Evolutionary conservation across 1,140 invertebrate genomes (phyloP).

Genomic region (Eurosta solidaginis): DNA sequence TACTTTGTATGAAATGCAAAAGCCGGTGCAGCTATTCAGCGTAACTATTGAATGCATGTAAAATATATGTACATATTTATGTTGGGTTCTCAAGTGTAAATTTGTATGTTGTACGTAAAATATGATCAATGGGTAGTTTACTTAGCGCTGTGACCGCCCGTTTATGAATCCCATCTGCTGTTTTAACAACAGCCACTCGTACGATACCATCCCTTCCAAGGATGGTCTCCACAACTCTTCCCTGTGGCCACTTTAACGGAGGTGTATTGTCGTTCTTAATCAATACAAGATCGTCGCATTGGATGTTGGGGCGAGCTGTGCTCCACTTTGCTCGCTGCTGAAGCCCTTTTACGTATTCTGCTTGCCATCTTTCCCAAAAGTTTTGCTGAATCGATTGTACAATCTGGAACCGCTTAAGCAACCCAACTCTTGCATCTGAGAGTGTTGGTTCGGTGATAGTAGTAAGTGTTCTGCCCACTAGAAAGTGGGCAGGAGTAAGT

Average conservation of each 20-base stretch:
- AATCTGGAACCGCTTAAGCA: not conserved
- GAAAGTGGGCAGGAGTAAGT: constrained; percentile 9
- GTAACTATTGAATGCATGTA: no score
- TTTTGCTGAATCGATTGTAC: not conserved
- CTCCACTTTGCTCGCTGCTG: constrained; percentile 54
- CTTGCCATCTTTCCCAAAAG: constrained; percentile 38
- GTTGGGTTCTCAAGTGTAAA: no score
- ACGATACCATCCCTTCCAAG: constrained; percentile 45
- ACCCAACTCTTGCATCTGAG: not conserved
- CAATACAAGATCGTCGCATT: constrained; percentile 49
- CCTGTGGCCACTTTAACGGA: constrained; percentile 50
- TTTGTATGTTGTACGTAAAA: no score
- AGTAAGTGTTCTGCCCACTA: constrained; percentile 1
- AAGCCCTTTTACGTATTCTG: constrained; percentile 43
- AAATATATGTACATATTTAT: no score
- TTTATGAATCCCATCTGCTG: constrained; percentile 39
- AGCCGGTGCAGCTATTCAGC: no score
- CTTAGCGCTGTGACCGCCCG: constrained; percentile 35
- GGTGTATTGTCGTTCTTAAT: constrained; percentile 53
- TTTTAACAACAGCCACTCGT: constrained; percentile 45
- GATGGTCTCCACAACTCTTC: constrained; percentile 41
- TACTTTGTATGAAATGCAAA: no score
- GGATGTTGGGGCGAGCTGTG: constrained; percentile 30
- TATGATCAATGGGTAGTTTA: constrained; percentile 32
- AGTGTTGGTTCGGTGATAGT: not conserved